These are phyloP conservation scores for Ptychoptera contaminata DNA, from an alignment of 2,888 invertebrate species.

Conservation along the genomic window DNA sequence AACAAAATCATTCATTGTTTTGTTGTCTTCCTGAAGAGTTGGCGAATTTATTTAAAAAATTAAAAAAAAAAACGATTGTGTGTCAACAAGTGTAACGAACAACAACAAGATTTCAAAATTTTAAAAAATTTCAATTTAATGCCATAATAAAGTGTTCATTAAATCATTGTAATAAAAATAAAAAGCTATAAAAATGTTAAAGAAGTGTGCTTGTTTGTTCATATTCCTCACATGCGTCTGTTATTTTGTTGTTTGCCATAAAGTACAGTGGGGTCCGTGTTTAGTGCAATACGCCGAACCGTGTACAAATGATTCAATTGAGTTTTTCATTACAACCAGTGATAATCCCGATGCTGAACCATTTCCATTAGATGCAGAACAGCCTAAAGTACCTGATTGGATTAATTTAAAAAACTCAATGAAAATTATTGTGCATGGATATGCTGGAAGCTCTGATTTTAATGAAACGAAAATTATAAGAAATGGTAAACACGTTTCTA, in stretches of 20 bases:
- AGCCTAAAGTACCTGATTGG: constrained; percentile 13
- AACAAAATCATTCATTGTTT: too few species aligned
- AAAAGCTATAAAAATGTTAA: too few species aligned
- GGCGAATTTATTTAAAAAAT: too few species aligned
- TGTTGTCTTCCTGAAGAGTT: too few species aligned
- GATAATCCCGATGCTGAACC: constrained; percentile 12
- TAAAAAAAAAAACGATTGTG: too few species aligned
- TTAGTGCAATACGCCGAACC: constrained; percentile 15
- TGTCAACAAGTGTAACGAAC: too few species aligned
- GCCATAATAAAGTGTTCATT: too few species aligned
- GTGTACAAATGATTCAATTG: constrained; percentile 15
- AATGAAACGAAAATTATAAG: constrained; percentile 20
- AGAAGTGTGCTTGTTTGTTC: too few species aligned
- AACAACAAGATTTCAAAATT: too few species aligned
- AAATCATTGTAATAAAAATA: too few species aligned
- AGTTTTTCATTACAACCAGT: constrained; percentile 15
- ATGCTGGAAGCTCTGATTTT: constrained; percentile 26
- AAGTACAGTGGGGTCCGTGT: constrained; percentile 14
- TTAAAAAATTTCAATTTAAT: too few species aligned
- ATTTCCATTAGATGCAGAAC: constrained; percentile 10
- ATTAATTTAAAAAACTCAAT: constrained; percentile 11
- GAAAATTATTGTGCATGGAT: constrained; percentile 27
- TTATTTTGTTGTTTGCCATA: not conserved
- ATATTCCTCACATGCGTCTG: too few species aligned
- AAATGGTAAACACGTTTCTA: constrained; percentile 10